Conservation (phyloP, 2,888 invertebrate species). For the Phalera bucephala region DNA sequence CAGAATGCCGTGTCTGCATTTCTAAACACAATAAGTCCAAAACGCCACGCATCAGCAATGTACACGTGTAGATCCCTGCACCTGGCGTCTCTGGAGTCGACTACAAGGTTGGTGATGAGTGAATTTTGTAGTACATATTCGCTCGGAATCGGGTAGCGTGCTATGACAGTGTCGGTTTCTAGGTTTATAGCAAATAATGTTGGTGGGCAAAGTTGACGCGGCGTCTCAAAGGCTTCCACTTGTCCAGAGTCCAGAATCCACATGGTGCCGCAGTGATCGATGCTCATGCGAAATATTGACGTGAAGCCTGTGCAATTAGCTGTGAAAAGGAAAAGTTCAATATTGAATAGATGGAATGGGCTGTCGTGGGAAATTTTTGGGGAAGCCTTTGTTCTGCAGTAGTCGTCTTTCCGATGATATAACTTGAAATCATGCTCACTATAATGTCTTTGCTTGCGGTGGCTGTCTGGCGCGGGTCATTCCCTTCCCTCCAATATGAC, state of each 20-base stretch:
- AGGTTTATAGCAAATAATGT: conserved; percentile 89
- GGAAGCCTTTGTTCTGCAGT: too few species aligned
- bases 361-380: too few species aligned
- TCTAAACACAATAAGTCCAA: conserved; percentile 85
- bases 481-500: too few species aligned
- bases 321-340: conserved; percentile 37
- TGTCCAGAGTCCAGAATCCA: conserved; percentile 93
- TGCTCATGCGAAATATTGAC: conserved; percentile 90
- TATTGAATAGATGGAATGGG: too few species aligned
- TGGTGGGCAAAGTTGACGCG: conserved; percentile 88
- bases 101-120: conserved; percentile 86
- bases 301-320: conserved; percentile 84
- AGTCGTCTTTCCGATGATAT: too few species aligned
- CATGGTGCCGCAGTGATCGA: conserved; percentile 89
- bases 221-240: conserved; percentile 85
- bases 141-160: conserved; percentile 85
- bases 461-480: too few species aligned
- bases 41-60: conserved; percentile 87
- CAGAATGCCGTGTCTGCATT: conserved; percentile 83
- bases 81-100: conserved; percentile 84
- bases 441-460: too few species aligned
- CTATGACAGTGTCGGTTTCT: conserved; percentile 84
- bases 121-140: conserved; percentile 87
- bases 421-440: too few species aligned
- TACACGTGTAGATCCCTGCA: conserved; percentile 87